phyloP scores from a whole-genome alignment of 1,140 invertebrate species.

The Camponotus pennsylvanicus region DNA sequence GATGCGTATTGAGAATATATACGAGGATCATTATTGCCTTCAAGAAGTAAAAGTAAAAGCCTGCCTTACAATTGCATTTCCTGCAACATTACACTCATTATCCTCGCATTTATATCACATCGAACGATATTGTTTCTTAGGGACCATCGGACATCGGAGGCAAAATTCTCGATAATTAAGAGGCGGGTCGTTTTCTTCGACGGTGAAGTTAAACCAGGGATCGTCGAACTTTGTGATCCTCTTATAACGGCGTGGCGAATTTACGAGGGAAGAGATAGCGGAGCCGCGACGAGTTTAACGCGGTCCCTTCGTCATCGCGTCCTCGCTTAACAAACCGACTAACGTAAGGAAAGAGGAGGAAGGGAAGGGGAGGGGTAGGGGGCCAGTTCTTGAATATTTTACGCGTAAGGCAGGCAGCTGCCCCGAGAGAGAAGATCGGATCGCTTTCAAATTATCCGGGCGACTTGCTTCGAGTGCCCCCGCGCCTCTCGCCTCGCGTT shows the following conservation, averaged over 20 bases:
- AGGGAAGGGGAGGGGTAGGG: slow-evolving; percentile 21
- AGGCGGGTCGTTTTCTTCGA: not conserved
- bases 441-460: slow-evolving; percentile 86
- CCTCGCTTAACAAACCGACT: slow-evolving; percentile 73
- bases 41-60: slow-evolving; percentile 50
- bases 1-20: slow-evolving; percentile 54
- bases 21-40: slow-evolving; percentile 60
- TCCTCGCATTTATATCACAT: not conserved
- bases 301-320: slow-evolving; percentile 60
- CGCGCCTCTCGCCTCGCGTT: slow-evolving; percentile 62
- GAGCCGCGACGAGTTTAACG: slow-evolving; percentile 46
- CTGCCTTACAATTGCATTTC: slow-evolving; percentile 18
- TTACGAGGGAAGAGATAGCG: slow-evolving; percentile 38
- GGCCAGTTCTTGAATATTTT: slow-evolving; percentile 85
- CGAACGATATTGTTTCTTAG: not conserved
- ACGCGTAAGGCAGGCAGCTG: slow-evolving; percentile 86
- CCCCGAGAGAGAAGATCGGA: slow-evolving; percentile 82
- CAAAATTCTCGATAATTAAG: not conserved
- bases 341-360: slow-evolving; percentile 57
- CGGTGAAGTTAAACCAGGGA: not conserved
- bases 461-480: slow-evolving; percentile 82
- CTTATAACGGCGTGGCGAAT: not conserved
- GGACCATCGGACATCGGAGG: not conserved
- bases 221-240: not conserved
- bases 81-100: not conserved